These are phyloP conservation scores for Vespertilio murinus DNA, from an alignment of 2,797 vertebrate species.

Conservation along the genomic window DNA sequence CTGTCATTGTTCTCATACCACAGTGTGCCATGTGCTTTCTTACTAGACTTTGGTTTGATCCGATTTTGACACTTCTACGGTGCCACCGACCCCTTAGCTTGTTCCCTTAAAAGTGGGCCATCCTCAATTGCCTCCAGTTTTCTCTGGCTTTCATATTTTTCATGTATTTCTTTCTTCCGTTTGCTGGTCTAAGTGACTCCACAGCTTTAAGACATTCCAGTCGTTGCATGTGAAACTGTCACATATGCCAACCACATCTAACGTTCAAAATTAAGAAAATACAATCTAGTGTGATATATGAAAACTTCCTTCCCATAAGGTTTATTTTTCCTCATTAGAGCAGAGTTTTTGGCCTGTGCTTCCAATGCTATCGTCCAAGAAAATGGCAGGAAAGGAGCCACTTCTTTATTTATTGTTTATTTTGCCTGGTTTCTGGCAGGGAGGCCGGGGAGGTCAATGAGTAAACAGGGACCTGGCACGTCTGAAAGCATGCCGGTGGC, in stretches of 20 bases:
- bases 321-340: conserved; percentile 46
- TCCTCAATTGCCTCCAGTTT: not conserved
- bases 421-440: conserved; percentile 48
- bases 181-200: not conserved
- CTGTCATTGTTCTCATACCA: not conserved
- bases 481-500: not conserved
- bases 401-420: conserved; percentile 55
- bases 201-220: not conserved
- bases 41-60: not conserved
- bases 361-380: conserved; percentile 43
- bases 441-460: not conserved
- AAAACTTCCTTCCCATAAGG: conserved; percentile 24
- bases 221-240: not conserved
- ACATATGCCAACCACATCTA: not conserved
- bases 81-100: not conserved
- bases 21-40: not conserved
- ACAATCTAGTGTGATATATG: not conserved
- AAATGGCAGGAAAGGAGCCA: conserved; percentile 31
- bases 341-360: conserved; percentile 33
- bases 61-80: not conserved
- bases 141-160: not conserved
- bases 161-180: not conserved
- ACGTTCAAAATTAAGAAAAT: not conserved
- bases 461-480: conserved; percentile 10
- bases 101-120: not conserved